phyloP scores from a whole-genome alignment of 2,113 vertebrate genomes.

The Lucifuga dentata region DNA sequence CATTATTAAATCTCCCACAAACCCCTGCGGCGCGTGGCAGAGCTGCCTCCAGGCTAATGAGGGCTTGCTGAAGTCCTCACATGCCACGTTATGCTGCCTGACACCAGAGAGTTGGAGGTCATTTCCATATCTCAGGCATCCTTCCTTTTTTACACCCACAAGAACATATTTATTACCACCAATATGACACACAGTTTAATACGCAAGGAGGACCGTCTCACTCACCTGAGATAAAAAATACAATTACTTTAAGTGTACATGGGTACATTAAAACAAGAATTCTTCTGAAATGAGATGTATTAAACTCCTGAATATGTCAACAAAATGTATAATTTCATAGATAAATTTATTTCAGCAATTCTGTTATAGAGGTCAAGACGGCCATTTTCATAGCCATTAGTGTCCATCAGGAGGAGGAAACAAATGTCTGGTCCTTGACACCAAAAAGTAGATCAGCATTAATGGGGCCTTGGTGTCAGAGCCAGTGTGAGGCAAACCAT shows the following conservation, averaged over 20 bases:
- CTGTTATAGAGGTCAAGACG: conserved; percentile 4
- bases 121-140: conserved; percentile 21
- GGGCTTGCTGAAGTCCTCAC: conserved; percentile 22
- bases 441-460: conserved; percentile 23
- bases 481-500: conserved; percentile 16
- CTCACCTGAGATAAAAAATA: not conserved
- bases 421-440: conserved; percentile 13
- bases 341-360: not conserved
- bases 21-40: conserved; percentile 18
- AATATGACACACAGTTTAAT: conserved; percentile 10
- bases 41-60: conserved; percentile 38
- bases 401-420: conserved; percentile 23
- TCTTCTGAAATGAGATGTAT: too few species aligned
- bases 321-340: not conserved
- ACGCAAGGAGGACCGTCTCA: not conserved
- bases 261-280: too few species aligned
- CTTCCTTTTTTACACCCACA: conserved; percentile 20
- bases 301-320: too few species aligned
- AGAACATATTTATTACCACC: conserved; percentile 22
- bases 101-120: conserved; percentile 42
- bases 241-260: not conserved
- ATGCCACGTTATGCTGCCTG: conserved; percentile 22
- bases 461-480: conserved; percentile 27
- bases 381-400: conserved; percentile 6
- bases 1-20: conserved; percentile 61